Evolutionary conservation across 2,888 invertebrate species (phyloP), one percentile per base, ranked within the genome.

Genomic region (Cyaniris semiargus): DNA sequence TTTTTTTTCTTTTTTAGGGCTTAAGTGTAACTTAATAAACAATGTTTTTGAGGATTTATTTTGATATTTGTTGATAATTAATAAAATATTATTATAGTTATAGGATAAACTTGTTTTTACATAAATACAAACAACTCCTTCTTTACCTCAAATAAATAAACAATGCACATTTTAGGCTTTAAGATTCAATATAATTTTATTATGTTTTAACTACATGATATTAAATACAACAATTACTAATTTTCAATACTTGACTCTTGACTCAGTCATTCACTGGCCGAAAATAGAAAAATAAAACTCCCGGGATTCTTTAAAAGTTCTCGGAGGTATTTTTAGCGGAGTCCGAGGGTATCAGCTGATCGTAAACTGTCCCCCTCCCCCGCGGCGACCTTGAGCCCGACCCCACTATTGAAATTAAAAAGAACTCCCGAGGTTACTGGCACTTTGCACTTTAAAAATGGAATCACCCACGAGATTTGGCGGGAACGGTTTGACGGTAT

Each of bases 361-460:
- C 90, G 87, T 89, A 88, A 87, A 90, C 85, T 89, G 92, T 92
- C 92, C 92, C 92, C 92, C 90, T 88, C 84, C 88, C 87, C 84
- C 88, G 76, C 87, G 87, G 84, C 86, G 92, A 90, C 93, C 92
- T 92, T 92, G 93, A 89, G 84, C 87, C 84, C 83, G 91, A 92
- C 93, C 93, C 92, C 92, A 93, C 93, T 93, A 93, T 93, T 93
- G 91, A 93, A 93, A 93, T 91, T 91, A 91, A 92, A 87, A 88
- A 91, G 86, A 89, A 88, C 87, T 87, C 86, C 85, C 84, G 89
- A 88, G 93, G 93, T 93, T 89, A 93, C 92, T 91, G 91, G 93
- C 90, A 89, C 92, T 90, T 89, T 91, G 91, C 89, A 92, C 92
- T 93, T 92, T 90, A 87, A 87, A 89, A 90, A 89, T 88, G 85